Base-by-base conservation (phyloP, 2,888 invertebrate species). In the Plebejus anna region DNA sequence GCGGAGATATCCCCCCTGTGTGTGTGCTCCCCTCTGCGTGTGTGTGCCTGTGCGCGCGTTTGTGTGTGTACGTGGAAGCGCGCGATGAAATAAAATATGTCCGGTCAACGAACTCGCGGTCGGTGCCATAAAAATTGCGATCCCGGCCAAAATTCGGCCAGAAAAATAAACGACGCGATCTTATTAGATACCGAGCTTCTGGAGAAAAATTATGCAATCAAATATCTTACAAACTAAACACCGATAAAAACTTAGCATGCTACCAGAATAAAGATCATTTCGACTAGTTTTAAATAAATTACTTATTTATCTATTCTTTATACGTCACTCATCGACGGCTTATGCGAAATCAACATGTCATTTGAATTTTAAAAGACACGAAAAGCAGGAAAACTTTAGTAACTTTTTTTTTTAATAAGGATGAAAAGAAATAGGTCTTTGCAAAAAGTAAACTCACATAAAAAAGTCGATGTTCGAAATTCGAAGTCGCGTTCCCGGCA, bases 11-110 rank as follows among this genome's bases (percentile, higher is more conserved):
- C 79, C 75, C 79, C 80, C 77, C 78, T 80, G 92, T 90, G 89
- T 89, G 91, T 85, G 90, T 88, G 87, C 81, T 82, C 83, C 82
- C 81, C 83, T 80, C 83, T 82, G 81, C 81, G 80, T 81, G 82
- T 84, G 87, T 88, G 90, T 88, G 90, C 87, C 87, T 88, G 90
- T 88, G 90, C 87, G 90, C 85, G 88, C 85, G 85, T 83, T 85
- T 86, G 89, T 91, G 91, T 90, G 91, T 90, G 92, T 89, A 90
- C 91, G 90, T 92, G 92, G 92, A 93, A 92, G 92, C 90, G 92
- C 92, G 92, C 93, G 94, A 92, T 94, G 91, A 93, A 94, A 94
- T 94, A 94, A 94, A 94, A 93, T 93, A 93, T 93, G 94, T 92
- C 91, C 93, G 94, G 93, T 92, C 94, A 92, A 90, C 86, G 94